Percentiles rank a stretch among this genome's conserved stretches.
These are phyloP conservation scores for Taenaris catops DNA, from an alignment of 2,888 invertebrate species.

Conservation along the genomic window DNA sequence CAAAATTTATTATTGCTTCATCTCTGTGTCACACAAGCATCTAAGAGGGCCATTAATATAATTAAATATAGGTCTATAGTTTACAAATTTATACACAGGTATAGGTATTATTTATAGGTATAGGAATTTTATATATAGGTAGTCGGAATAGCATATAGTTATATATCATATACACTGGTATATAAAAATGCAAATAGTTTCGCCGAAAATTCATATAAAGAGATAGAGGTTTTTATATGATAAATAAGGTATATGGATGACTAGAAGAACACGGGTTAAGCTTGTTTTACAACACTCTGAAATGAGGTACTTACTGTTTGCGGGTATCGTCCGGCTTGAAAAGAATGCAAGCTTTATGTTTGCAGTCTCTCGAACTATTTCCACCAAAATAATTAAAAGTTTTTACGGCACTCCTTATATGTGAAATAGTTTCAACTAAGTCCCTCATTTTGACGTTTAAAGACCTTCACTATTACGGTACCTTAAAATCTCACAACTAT, in stretches of 20 bases:
- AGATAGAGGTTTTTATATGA: too few relatives aligned
- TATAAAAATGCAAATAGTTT: too few relatives aligned
- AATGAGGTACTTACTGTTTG: conserved; percentile 53
- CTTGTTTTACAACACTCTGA: conserved; percentile 75
- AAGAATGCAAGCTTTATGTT: conserved; percentile 68
- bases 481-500: too few relatives aligned
- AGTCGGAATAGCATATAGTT: too few relatives aligned
- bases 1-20: not conserved
- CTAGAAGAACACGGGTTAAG: conserved; percentile 42
- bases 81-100: too few relatives aligned
- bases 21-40: too few relatives aligned
- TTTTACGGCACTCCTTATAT: conserved; percentile 52
- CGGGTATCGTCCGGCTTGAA: conserved; percentile 40
- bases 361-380: conserved; percentile 57
- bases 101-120: too few relatives aligned
- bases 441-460: conserved; percentile 27
- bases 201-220: too few relatives aligned
- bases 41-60: too few relatives aligned
- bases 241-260: not conserved
- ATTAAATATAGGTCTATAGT: not conserved
- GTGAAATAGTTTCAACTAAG: conserved; percentile 50
- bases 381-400: conserved; percentile 72
- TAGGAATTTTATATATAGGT: too few relatives aligned
- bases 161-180: too few relatives aligned
- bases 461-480: conserved; percentile 2